Base-by-base conservation (phyloP, 2,888 invertebrate genomes). In the Alloscopus bannaensis region DNA sequence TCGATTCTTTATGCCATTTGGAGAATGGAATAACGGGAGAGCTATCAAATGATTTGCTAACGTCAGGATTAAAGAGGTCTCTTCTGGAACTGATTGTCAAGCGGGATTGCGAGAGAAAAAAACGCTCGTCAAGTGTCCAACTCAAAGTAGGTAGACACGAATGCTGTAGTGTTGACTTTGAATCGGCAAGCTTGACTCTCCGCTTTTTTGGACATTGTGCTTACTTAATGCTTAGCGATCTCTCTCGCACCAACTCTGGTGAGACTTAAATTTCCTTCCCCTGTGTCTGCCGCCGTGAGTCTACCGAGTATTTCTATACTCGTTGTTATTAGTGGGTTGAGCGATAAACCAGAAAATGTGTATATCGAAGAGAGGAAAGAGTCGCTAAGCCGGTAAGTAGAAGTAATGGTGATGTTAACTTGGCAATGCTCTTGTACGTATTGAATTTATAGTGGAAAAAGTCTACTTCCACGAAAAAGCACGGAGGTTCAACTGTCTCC, bases 31-130 rank as follows among this genome's bases (percentile, higher is more conserved):
- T 69, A 77, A 77, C 77, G 70, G n/a, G n/a, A 70, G 70, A 55
- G 64, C 70, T 64, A 76, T 76, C 68, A 68, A 77, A 31, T 77
- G 77, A 77, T 77, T 77, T 77, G 77, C 77, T 47, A 77, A 77
- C 77, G 77, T 77, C 77, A 70, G 70, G 77, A 77, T 77, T 77
- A 70, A 77, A 77, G 77, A 77, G 69, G 40, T 57, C 77, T n/a
- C n/a, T n/a, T n/a, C n/a, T 76, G 76, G 50, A 69, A 69, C 68
- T 76, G 76, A 76, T 76, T 69, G 77, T 70, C 69, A 70, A 55
- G 31, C 22, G 77, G 70, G 68, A 68, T 77, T 77, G 69, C 45
- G 57, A 42, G 68, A 40, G 64, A 20, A 68, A 29, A 60, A 75
- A 76, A 31, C 28, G 52, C 52, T 55, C 55, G 72, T 64, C 18